These are phyloP conservation scores for Colostygia pectinataria DNA, from an alignment of 2,888 invertebrate species.

Conservation along the genomic window DNA sequence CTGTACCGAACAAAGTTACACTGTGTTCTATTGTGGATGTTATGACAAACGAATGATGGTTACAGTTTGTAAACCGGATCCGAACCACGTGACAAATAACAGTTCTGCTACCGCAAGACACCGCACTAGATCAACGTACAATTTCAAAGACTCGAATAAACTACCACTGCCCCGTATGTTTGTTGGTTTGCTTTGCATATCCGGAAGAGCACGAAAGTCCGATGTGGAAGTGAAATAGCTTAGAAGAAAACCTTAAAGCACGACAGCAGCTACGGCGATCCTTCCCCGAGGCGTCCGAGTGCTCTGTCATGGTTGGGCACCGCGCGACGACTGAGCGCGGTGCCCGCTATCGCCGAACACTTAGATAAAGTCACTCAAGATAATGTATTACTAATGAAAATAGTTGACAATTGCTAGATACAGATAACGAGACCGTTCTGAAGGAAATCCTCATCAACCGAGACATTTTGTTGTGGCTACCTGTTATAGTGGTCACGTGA, in stretches of 20 bases:
- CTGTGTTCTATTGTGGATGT: slow-evolving; percentile 10
- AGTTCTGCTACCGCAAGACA: slow-evolving; percentile 1
- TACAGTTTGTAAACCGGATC: slow-evolving; percentile 11
- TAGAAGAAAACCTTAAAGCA: slow-evolving; percentile 16
- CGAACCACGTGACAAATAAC: slow-evolving; percentile 3
- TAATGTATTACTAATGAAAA: slow-evolving; percentile 65
- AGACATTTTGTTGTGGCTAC: slow-evolving; percentile 30
- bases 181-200: too few species aligned
- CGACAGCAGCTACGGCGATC: slow-evolving; percentile 42
- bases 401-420: slow-evolving; percentile 32
- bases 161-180: too few species aligned
- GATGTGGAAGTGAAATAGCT: background rate
- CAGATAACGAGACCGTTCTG: slow-evolving; percentile 42
- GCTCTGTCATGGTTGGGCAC: slow-evolving; percentile 38
- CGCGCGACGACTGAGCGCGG: slow-evolving; percentile 40
- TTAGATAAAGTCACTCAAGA: slow-evolving; percentile 59
- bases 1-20: background rate
- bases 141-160: too few species aligned
- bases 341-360: slow-evolving; percentile 48
- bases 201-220: background rate
- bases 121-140: too few species aligned
- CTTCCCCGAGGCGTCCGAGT: slow-evolving; percentile 36
- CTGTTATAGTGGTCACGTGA: slow-evolving; percentile 18
- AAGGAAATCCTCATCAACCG: slow-evolving; percentile 32
- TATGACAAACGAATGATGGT: slow-evolving; percentile 12